These are phyloP conservation scores for Alcedo atthis DNA, from an alignment of 2,797 vertebrate genomes.

Conservation along the genomic window DNA sequence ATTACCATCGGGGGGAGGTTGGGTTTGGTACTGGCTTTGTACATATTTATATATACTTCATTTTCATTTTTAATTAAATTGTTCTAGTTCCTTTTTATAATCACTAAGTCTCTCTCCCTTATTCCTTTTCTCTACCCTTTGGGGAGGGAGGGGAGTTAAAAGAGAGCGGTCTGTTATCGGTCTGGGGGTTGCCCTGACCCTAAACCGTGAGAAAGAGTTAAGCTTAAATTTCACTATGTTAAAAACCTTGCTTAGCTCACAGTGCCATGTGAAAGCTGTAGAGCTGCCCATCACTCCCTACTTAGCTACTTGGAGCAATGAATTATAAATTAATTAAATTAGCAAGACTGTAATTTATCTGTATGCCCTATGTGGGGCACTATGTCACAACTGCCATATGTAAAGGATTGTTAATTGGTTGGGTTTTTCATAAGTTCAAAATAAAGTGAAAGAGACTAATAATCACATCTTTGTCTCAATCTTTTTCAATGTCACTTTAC, in stretches of 20 bases:
- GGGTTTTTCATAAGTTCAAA: background rate
- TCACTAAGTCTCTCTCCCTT: too few relatives aligned
- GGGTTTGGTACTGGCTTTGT: too few relatives aligned
- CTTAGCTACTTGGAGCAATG: background rate
- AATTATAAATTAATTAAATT: background rate
- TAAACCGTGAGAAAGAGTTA: background rate
- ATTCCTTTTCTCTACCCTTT: too few relatives aligned
- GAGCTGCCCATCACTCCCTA: background rate
- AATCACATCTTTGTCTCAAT: background rate
- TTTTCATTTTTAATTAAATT: too few relatives aligned
- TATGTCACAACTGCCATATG: background rate
- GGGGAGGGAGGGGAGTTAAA: too few relatives aligned
- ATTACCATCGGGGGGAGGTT: too few relatives aligned
- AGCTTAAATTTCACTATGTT: background rate
- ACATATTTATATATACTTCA: too few relatives aligned
- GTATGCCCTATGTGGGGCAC: background rate
- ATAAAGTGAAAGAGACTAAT: background rate
- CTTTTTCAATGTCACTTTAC: background rate
- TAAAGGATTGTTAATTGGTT: background rate
- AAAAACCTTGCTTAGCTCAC: background rate
- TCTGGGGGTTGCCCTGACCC: too few relatives aligned
- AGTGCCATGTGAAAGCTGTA: background rate
- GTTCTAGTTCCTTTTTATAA: too few relatives aligned
- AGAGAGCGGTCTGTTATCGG: too few relatives aligned
- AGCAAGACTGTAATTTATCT: background rate